phyloP scores from a whole-genome alignment of 2,888 invertebrate species.

The Agrypnus murinus region DNA sequence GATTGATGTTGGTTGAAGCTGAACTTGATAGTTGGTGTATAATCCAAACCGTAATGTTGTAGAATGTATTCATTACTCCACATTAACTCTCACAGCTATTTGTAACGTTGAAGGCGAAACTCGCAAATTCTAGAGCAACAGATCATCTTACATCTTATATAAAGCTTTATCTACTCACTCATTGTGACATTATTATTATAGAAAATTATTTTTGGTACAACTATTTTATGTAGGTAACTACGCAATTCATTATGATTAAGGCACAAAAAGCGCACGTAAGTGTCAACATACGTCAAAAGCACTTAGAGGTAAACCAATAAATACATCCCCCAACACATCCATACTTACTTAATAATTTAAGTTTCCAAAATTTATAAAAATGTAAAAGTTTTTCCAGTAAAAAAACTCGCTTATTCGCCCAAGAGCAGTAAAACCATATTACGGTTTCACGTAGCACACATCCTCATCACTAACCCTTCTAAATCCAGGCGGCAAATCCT shows the following conservation, averaged over 20 bases:
- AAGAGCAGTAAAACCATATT: constrained; percentile 46
- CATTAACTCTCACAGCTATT: constrained; percentile 69
- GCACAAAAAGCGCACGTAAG: too few species aligned
- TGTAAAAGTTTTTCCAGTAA: constrained; percentile 13
- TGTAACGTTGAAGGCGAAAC: constrained; percentile 63
- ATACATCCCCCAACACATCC: too few species aligned
- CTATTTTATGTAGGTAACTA: too few species aligned
- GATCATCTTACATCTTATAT: constrained; percentile 54
- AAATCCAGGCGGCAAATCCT: constrained; percentile 62
- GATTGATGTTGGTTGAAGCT: constrained; percentile 70
- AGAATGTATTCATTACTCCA: constrained; percentile 72
- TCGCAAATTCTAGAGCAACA: constrained; percentile 56
- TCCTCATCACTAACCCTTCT: constrained; percentile 67
- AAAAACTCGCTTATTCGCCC: constrained; percentile 33
- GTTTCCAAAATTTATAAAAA: constrained; percentile 21
- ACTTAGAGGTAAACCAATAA: too few species aligned
- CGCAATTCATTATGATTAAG: too few species aligned
- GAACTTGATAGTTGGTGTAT: constrained; percentile 71
- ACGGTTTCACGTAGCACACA: constrained; percentile 56
- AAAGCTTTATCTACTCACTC: constrained; percentile 21
- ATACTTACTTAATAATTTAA: not conserved
- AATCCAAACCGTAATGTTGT: constrained; percentile 72
- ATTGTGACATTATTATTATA: not conserved
- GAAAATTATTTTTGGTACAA: too few species aligned
- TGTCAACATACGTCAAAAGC: too few species aligned